Evolutionary conservation across 2,888 invertebrate species (phyloP).

Genomic region (Vannuccia rotundouncinata): DNA sequence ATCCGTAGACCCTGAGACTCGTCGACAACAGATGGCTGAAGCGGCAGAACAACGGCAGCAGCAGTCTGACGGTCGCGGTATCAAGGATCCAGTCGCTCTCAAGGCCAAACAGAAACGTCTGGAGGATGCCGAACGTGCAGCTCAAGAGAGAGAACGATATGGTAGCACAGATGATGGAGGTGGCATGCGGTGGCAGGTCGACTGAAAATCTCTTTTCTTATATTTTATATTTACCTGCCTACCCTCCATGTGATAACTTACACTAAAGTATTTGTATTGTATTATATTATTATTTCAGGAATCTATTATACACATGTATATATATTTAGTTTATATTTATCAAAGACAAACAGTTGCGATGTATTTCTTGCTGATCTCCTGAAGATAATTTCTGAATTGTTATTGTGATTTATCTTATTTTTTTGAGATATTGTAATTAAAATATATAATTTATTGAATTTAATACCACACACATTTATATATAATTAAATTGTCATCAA

Average conservation of each 20-base stretch:
- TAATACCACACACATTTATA: too few relatives aligned
- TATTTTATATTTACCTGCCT: neutral
- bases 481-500: neutral
- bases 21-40: constrained; percentile 6
- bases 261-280: neutral
- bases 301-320: neutral
- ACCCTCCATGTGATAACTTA: neutral
- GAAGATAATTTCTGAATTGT: too few relatives aligned
- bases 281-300: neutral
- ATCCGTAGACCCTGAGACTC: neutral
- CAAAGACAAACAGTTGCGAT: too few relatives aligned
- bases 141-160: neutral
- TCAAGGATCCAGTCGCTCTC: neutral
- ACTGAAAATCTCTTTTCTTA: neutral
- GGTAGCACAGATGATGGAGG: neutral
- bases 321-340: neutral
- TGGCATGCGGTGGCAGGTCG: neutral
- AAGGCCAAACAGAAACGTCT: neutral
- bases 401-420: too few relatives aligned
- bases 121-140: neutral
- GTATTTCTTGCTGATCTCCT: too few relatives aligned
- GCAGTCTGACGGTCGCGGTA: neutral
- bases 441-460: too few relatives aligned
- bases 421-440: too few relatives aligned
- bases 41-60: neutral